Evolutionary conservation across 2,113 vertebrate species (phyloP), one percentile per base, ranked within the genome.

Genomic region (Mobula hypostoma): DNA sequence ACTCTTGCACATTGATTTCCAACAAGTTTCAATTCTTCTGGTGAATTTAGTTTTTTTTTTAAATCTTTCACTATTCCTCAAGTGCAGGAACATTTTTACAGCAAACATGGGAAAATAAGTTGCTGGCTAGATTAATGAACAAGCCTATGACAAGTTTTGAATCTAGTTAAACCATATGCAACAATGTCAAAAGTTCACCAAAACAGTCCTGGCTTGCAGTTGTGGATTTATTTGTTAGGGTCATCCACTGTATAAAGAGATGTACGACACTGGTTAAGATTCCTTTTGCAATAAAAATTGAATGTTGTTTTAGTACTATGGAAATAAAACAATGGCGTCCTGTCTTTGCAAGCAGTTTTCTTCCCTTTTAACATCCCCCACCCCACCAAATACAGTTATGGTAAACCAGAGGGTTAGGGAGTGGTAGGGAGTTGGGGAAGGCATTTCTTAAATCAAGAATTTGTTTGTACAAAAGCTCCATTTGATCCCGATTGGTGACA

Each of bases 61-160:
- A 7, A 56, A 48, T 19, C 40, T 48, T 48, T 82, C 48, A 58
- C 48, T 56, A 85, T 27, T 85, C 19, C 82, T 85, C 48, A 58
- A 58, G 17, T 56, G 66, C 0, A 68, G 87, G 63, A 36, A 91
- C 48, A 91, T 24, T 32, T 91, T 66, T 91, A 68, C 17, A 32
- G 7, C 88, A 68, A 68, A 90, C n/a, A 68, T 29, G 29, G 85
- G 14, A 66, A 36, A 88, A 63, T 12, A 88, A 63, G 58, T 63
- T 63, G 58, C 85, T 14, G 5, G 85, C 14, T 88, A 24, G 58
- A 88, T 88, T 88, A 88, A 88, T 66, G 61, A 88, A 27, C 29
- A 66, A 63, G 5, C 85, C 58, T 63, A 32, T 88, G 58, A 88
- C 29, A 88, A 66, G 61, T 88, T 88, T n/a, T 88, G 85, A 88